Conservation (phyloP, 2,888 invertebrate genomes). For the Zootermopsis nevadensis region DNA sequence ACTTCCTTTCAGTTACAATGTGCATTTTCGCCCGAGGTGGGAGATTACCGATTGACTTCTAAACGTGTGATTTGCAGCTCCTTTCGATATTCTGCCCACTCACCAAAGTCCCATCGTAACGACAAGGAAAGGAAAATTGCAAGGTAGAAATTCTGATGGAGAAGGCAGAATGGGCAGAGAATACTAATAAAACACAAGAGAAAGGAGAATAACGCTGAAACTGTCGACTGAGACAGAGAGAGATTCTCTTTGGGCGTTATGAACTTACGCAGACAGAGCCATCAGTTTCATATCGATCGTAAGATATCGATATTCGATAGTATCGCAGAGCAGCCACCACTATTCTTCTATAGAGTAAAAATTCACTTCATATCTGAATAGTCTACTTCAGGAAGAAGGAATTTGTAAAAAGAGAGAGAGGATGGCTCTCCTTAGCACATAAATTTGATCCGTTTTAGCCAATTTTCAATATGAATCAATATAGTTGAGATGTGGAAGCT, state of each 20-base stretch:
- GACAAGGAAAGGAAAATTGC: slow-evolving; percentile 20
- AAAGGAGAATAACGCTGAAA: background rate
- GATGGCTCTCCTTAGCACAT: background rate
- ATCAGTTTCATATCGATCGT: slow-evolving; percentile 26
- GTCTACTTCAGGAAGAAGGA: background rate
- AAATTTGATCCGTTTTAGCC: background rate
- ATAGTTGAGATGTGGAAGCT: no score
- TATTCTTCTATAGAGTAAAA: background rate
- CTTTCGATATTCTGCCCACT: slow-evolving; percentile 23
- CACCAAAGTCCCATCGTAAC: background rate
- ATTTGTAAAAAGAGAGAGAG: background rate
- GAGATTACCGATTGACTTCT: slow-evolving; percentile 14
- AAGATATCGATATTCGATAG: slow-evolving; percentile 35
- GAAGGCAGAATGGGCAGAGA: slow-evolving; percentile 15
- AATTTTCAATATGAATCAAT: background rate
- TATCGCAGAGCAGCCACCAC: background rate
- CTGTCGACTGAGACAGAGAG: background rate
- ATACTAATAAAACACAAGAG: slow-evolving; percentile 26
- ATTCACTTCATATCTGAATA: background rate
- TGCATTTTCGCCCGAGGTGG: background rate
- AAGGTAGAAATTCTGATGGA: slow-evolving; percentile 21
- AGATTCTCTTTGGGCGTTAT: background rate
- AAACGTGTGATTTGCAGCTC: slow-evolving; percentile 21
- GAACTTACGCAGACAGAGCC: slow-evolving; percentile 20
- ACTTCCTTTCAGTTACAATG: background rate